Percentiles rank a stretch among this genome's conserved stretches.
Conservation (phyloP, 2,797 vertebrate species). For the Salarias fasciatus region DNA sequence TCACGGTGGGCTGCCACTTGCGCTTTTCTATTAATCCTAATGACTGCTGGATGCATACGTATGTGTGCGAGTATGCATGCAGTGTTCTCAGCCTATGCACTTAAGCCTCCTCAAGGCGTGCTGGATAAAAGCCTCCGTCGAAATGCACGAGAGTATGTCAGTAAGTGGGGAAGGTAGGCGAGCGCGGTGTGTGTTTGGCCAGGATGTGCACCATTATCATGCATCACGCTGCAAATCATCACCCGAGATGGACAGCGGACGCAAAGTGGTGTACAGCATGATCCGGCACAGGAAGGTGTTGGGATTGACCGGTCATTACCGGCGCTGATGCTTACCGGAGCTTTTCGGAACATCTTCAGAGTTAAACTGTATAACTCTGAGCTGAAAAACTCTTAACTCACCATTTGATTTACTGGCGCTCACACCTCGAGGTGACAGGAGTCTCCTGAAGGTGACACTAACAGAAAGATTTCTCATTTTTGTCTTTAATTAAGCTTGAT, state of each 20-base stretch:
- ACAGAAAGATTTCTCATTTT: background rate
- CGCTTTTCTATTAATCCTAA: conserved; percentile 40
- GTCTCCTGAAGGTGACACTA: background rate
- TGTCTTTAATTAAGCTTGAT: conserved; percentile 5
- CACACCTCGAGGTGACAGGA: background rate
- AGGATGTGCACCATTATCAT: conserved; percentile 59
- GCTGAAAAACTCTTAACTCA: too few relatives aligned
- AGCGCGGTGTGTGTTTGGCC: conserved; percentile 44
- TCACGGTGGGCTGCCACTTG: conserved; percentile 22
- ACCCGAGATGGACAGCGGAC: conserved; percentile 20
- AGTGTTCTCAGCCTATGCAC: conserved; percentile 48
- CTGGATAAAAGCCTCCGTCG: conserved; percentile 66
- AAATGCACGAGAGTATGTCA: conserved; percentile 62
- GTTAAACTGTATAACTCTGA: too few relatives aligned
- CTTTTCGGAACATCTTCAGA: too few relatives aligned
- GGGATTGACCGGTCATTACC: too few relatives aligned
- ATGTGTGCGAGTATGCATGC: background rate
- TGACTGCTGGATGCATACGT: conserved; percentile 13
- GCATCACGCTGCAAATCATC: conserved; percentile 51
- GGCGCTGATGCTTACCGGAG: too few relatives aligned
- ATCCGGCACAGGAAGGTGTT: too few relatives aligned
- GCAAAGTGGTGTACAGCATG: conserved; percentile 6
- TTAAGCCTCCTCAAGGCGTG: conserved; percentile 64
- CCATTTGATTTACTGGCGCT: too few relatives aligned
- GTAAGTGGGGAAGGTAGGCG: conserved; percentile 54